phyloP scores from a whole-genome alignment of 2,113 vertebrate species.

The Zosterops pallidus region DNA sequence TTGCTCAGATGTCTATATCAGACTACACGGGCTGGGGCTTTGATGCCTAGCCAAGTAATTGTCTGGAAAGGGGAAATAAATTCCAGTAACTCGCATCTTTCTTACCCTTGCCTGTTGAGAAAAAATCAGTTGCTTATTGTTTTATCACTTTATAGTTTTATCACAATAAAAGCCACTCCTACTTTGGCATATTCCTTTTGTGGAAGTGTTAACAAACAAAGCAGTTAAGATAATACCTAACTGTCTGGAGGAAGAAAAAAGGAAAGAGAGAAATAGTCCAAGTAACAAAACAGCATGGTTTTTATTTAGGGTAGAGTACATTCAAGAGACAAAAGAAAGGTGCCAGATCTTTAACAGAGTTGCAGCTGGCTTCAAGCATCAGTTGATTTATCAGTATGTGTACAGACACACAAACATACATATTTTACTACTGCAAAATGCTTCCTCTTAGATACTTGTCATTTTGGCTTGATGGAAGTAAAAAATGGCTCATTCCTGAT shows the following conservation, averaged over 20 bases:
- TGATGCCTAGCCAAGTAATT: slow-evolving; percentile 46
- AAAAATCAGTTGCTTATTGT: neutral
- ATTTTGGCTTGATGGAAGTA: neutral
- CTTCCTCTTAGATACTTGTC: neutral
- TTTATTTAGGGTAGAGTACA: neutral
- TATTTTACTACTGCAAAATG: neutral
- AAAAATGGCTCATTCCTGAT: neutral
- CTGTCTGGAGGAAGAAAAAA: neutral
- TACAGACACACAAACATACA: neutral
- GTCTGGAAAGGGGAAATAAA: slow-evolving; percentile 2
- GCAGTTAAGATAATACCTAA: neutral
- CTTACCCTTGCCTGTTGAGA: neutral
- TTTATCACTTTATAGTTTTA: neutral
- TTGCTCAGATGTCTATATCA: slow-evolving; percentile 4
- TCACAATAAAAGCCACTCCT: neutral
- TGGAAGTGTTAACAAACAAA: slow-evolving; percentile 12
- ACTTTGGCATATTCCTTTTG: neutral
- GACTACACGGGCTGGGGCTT: slow-evolving; percentile 30
- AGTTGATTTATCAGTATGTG: neutral
- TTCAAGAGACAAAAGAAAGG: neutral
- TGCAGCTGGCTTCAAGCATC: neutral
- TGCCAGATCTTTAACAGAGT: neutral
- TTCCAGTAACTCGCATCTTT: neutral
- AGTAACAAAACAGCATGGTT: neutral
- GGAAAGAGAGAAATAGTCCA: neutral